Evolutionary conservation across 2,888 invertebrate genomes (phyloP).

Genomic region (Zaprionus lineosus): DNA sequence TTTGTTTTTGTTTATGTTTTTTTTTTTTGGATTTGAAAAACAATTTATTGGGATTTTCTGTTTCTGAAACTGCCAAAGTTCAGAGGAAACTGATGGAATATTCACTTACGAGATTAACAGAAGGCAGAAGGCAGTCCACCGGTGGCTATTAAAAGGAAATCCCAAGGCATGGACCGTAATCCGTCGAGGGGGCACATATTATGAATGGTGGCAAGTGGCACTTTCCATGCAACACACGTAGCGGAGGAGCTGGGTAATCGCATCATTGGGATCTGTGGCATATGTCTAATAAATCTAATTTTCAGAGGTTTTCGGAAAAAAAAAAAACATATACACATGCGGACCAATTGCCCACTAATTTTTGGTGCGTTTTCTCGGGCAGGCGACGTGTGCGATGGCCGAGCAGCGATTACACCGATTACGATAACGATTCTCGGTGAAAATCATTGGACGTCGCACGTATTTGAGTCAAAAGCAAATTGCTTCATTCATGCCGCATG

Average conservation of each 20-base stretch:
- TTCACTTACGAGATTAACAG: constrained; percentile 51
- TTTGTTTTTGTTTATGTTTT: too few relatives aligned
- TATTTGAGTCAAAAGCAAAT: constrained; percentile 56
- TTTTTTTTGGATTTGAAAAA: too few relatives aligned
- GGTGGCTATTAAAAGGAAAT: constrained; percentile 52
- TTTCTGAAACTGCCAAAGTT: constrained; percentile 23
- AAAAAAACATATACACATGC: too few relatives aligned
- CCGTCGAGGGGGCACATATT: constrained; percentile 12
- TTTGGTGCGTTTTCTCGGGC: constrained; percentile 68
- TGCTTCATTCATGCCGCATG: constrained; percentile 65
- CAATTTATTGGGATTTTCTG: constrained; percentile 14
- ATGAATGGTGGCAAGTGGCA: constrained; percentile 26
- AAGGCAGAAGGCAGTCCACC: constrained; percentile 14
- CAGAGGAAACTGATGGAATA: constrained; percentile 39
- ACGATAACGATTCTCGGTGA: constrained; percentile 40
- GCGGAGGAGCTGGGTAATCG: constrained; percentile 48
- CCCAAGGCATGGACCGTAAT: constrained; percentile 47
- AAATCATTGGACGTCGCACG: constrained; percentile 43
- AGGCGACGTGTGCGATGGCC: constrained; percentile 61
- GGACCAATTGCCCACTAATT: constrained; percentile 70
- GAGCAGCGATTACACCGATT: constrained; percentile 38
- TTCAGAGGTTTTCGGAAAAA: too few relatives aligned
- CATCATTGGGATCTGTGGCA: constrained; percentile 58
- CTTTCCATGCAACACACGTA: constrained; percentile 62
- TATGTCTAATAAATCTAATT: constrained; percentile 73